Conservation (phyloP, 2,113 vertebrate genomes). For the Ctenodactylus gundi region DNA sequence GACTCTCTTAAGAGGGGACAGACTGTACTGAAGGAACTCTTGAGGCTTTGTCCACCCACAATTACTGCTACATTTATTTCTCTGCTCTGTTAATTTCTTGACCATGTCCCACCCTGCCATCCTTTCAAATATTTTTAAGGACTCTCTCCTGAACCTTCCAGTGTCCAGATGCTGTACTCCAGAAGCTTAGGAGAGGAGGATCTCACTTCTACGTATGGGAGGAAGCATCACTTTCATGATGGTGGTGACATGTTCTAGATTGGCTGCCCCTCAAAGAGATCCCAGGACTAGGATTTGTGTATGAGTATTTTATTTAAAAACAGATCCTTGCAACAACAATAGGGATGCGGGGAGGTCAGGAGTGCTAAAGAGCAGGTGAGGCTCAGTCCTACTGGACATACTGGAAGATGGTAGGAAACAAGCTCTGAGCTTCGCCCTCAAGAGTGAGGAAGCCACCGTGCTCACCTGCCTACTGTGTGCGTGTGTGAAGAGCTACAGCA, state of each 20-base stretch:
- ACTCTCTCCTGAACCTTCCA: background rate
- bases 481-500: background rate
- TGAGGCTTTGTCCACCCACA: background rate
- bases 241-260: background rate
- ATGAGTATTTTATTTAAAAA: background rate
- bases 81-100: background rate
- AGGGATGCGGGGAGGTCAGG: background rate
- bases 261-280: background rate
- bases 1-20: background rate
- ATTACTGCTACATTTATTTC: background rate
- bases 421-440: background rate
- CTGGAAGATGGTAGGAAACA: background rate
- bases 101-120: background rate
- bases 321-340: background rate
- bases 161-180: background rate
- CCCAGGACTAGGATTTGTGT: background rate
- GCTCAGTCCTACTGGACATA: background rate
- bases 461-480: background rate
- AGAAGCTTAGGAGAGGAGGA: background rate
- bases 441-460: background rate
- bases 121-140: conserved; percentile 6
- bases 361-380: background rate
- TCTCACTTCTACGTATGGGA: background rate
- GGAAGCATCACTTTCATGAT: background rate
- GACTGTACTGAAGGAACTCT: background rate